Conservation (phyloP, 2,797 vertebrate genomes). For the Garrulus glandarius region DNA sequence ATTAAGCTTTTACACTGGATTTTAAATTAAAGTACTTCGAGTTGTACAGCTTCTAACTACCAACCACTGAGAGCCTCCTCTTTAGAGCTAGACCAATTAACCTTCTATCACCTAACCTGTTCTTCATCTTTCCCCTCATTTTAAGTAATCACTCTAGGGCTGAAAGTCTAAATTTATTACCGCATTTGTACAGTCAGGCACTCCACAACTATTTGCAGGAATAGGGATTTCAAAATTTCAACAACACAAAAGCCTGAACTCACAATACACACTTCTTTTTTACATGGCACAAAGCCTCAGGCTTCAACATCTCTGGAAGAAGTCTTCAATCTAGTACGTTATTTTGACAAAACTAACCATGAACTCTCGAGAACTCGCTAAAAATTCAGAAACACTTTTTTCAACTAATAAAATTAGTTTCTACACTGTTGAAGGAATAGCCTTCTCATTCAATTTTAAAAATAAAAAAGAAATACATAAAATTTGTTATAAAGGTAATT, state of each 20-base stretch:
- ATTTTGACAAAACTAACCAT: not conserved
- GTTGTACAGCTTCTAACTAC: not conserved
- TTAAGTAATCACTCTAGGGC: not conserved
- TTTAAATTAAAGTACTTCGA: not conserved
- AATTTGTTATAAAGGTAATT: not conserved
- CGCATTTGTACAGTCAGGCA: not conserved
- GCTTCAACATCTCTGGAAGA: not conserved
- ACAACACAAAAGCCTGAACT: not conserved
- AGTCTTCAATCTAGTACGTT: not conserved
- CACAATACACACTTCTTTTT: not conserved
- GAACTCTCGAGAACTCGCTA: not conserved
- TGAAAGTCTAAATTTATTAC: not conserved
- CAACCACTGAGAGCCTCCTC: not conserved
- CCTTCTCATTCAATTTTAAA: not conserved
- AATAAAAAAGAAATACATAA: not conserved
- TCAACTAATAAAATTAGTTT: not conserved
- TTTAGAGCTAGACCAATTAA: not conserved
- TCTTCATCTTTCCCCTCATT: not conserved
- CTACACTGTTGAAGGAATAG: not conserved
- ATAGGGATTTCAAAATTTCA: not conserved
- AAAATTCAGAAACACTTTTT: not conserved
- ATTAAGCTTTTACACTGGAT: not conserved
- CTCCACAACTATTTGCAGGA: not conserved
- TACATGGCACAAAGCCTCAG: not conserved
- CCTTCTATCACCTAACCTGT: not conserved